phyloP scores from a whole-genome alignment of 2,888 invertebrate genomes.

The Pandemis cinnamomeana region DNA sequence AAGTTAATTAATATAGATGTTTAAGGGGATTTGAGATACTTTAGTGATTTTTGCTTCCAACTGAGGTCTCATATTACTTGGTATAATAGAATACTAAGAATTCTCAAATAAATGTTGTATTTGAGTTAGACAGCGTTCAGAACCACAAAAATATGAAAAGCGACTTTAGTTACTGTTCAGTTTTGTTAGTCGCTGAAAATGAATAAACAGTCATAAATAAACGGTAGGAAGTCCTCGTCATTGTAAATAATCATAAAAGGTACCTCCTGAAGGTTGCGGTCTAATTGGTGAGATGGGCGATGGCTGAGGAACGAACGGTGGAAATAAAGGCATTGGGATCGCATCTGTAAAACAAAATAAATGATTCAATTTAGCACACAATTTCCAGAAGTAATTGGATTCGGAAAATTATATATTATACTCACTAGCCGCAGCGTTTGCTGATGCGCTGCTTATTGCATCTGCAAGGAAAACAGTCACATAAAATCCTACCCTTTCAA shows the following conservation, averaged over 20 bases:
- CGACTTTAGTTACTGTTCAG: too few species aligned
- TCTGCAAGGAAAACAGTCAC: not conserved
- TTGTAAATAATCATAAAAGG: not conserved
- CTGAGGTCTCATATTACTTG: too few species aligned
- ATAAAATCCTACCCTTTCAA: not conserved
- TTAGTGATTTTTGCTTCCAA: too few species aligned
- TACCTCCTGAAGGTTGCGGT: not conserved
- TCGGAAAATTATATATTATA: not conserved
- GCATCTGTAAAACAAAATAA: not conserved
- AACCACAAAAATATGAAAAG: too few species aligned
- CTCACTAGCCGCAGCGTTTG: constrained; percentile 9
- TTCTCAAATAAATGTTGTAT: too few species aligned
- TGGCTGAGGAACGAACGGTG: not conserved
- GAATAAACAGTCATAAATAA: too few species aligned
- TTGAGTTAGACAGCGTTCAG: too few species aligned
- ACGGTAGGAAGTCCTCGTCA: too few species aligned
- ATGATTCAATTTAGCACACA: not conserved
- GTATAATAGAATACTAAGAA: too few species aligned
- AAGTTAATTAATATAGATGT: too few species aligned
- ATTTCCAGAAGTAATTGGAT: not conserved
- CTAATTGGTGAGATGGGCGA: not conserved
- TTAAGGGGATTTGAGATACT: too few species aligned
- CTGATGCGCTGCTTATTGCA: not conserved
- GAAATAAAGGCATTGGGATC: not conserved
- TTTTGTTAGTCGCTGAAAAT: too few species aligned